Evolutionary conservation across 2,797 vertebrate genomes (phyloP).

Genomic region (Peromyscus eremicus): DNA sequence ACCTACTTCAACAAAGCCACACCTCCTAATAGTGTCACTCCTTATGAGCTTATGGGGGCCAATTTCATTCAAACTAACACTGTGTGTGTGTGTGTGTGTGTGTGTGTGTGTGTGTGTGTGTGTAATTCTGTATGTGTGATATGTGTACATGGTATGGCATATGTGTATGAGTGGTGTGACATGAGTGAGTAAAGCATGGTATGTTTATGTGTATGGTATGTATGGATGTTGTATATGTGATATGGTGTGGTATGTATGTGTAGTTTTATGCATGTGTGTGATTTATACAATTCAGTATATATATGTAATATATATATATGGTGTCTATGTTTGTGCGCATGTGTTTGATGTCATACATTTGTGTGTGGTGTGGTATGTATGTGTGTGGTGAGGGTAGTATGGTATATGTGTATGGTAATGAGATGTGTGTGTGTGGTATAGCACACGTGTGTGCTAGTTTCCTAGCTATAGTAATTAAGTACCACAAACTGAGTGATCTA

Average conservation of each 20-base stretch:
- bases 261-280: neutral
- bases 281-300: neutral
- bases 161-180: neutral
- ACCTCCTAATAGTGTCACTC: too few species aligned
- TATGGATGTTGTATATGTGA: neutral
- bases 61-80: too few species aligned
- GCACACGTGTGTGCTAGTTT: neutral
- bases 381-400: neutral
- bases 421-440: neutral
- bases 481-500: neutral
- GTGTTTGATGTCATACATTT: neutral
- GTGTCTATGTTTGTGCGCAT: too few species aligned
- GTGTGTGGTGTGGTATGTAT: neutral
- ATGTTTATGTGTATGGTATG: neutral
- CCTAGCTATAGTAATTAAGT: neutral
- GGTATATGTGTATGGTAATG: neutral
- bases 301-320: neutral
- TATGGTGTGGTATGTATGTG: neutral
- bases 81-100: too few species aligned
- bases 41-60: too few species aligned
- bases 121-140: too few species aligned
- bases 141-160: too few species aligned
- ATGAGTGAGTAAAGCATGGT: too few species aligned
- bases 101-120: too few species aligned
- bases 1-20: too few species aligned